These are phyloP conservation scores for Temnothorax rugatulus DNA, from an alignment of 2,888 invertebrate species.

Conservation along the genomic window DNA sequence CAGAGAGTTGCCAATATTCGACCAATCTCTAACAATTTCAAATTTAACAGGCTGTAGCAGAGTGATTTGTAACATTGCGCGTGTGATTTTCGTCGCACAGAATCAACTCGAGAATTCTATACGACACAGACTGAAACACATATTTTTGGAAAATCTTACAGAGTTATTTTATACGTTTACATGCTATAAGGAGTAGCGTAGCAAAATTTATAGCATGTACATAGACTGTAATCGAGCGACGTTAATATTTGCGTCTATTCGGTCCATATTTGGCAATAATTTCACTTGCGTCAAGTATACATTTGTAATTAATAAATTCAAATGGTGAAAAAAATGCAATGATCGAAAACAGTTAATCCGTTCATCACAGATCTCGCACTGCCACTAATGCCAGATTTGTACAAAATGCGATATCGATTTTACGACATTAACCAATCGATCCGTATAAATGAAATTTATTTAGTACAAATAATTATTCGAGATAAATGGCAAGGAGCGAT, in stretches of 20 bases:
- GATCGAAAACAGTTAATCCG: conserved; percentile 11
- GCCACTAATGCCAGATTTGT: conserved; percentile 32
- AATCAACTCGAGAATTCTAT: neutral
- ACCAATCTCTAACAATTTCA: conserved; percentile 34
- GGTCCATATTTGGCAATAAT: neutral
- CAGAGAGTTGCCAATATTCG: conserved; percentile 61
- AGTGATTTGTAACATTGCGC: neutral
- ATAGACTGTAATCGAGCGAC: conserved; percentile 20
- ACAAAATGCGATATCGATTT: conserved; percentile 17
- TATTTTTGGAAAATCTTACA: conserved; percentile 60
- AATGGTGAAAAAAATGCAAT: neutral
- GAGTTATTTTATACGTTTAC: conserved; percentile 37
- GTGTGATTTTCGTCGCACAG: conserved; percentile 9
- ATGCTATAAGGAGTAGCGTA: conserved; percentile 20
- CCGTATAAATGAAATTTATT: conserved; percentile 29
- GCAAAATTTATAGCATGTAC: conserved; percentile 21
- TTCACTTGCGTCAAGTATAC: neutral
- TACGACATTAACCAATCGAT: neutral
- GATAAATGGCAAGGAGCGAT: neutral
- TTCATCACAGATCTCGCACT: conserved; percentile 25
- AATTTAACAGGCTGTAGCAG: conserved; percentile 14
- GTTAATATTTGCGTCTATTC: neutral
- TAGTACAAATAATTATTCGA: conserved; percentile 7
- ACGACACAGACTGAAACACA: conserved; percentile 23
- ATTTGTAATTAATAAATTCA: conserved; percentile 8